phyloP scores from a whole-genome alignment of 2,888 invertebrate species.

The Elgonia sp. region DNA sequence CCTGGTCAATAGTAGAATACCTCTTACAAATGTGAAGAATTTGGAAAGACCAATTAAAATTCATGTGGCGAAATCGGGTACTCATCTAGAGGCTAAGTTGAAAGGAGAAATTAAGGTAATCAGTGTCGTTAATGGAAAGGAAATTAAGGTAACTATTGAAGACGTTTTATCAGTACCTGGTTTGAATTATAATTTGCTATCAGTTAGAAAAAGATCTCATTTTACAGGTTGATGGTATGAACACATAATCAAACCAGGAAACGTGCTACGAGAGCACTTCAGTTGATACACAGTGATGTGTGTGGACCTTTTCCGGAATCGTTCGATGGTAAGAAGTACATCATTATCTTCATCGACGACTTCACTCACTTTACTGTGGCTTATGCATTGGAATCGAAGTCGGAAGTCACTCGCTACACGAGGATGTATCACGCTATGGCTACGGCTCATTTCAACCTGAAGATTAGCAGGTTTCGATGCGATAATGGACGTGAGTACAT shows the following conservation, averaged over 20 bases:
- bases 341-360: conserved; percentile 79
- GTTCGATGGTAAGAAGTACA: conserved; percentile 71
- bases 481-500: conserved; percentile 40
- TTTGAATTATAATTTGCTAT: conserved; percentile 75
- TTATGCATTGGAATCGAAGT: conserved; percentile 71
- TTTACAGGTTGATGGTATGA: conserved; percentile 49
- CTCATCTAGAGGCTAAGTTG: not conserved
- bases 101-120: not conserved
- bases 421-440: conserved; percentile 78
- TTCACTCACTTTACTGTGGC: conserved; percentile 77
- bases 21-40: conserved; percentile 60
- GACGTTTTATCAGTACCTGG: conserved; percentile 74
- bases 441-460: conserved; percentile 78
- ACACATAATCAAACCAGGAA: conserved; percentile 64
- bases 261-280: conserved; percentile 58
- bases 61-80: conserved; percentile 35
- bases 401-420: conserved; percentile 79
- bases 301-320: conserved; percentile 77
- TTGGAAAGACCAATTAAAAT: conserved; percentile 73
- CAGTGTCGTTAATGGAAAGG: not conserved
- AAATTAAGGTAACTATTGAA: conserved; percentile 55
- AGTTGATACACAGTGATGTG: conserved; percentile 77
- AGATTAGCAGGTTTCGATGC: conserved; percentile 24
- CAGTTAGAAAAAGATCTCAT: conserved; percentile 71
- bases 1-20: not conserved